Evolutionary conservation across 2,888 invertebrate genomes (phyloP).

Genomic region (Norana najaformis): DNA sequence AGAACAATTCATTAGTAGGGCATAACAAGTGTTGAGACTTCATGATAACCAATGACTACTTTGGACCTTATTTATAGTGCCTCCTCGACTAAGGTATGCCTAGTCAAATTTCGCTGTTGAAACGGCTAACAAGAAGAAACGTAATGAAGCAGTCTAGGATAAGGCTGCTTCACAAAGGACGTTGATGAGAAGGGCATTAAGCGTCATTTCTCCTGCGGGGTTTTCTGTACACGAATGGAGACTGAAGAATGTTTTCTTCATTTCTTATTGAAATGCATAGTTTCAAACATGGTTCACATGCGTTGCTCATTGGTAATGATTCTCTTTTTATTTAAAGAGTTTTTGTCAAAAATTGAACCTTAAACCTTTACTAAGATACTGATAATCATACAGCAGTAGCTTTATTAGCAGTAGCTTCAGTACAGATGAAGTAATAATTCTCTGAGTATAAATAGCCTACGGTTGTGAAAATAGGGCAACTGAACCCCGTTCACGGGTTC

Average conservation of each 20-base stretch:
- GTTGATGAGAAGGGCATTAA: no score
- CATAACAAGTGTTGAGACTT: neutral
- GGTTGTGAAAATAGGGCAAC: neutral
- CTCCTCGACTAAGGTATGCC: neutral
- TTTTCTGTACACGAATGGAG: neutral
- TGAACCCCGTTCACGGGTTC: neutral
- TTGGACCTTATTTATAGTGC: neutral
- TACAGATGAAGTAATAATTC: neutral
- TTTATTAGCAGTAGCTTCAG: neutral
- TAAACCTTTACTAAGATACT: neutral
- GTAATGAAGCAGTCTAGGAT: no score
- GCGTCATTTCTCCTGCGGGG: neutral
- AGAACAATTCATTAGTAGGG: neutral
- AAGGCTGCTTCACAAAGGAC: no score
- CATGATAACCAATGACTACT: neutral
- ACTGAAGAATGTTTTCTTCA: neutral
- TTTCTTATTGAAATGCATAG: slow-evolving; percentile 1
- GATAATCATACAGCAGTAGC: neutral
- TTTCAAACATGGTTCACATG: neutral
- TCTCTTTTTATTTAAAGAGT: neutral
- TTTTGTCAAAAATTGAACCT: neutral
- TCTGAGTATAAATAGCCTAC: neutral
- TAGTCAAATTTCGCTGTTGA: neutral
- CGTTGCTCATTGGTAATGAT: neutral
- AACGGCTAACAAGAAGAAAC: no score